Base-by-base conservation (phyloP, 2,797 vertebrate species). In the Periparus ater region DNA sequence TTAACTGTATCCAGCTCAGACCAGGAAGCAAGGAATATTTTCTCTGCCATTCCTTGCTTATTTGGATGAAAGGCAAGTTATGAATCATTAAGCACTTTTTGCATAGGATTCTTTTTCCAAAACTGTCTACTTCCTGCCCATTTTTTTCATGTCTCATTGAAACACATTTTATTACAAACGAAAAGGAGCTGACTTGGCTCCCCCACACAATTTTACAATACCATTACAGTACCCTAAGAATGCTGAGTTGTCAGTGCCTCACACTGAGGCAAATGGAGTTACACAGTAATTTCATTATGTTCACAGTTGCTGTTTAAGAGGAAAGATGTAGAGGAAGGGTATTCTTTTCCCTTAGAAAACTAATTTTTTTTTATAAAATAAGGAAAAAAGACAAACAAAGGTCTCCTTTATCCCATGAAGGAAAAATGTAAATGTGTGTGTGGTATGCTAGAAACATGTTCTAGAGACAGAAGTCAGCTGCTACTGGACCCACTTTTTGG, bases 321-420 rank as follows among this genome's bases (percentile, higher is more conserved):
- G 9, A 5, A 66, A 74, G 32, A 45, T 19, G 10, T 12, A 8
- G 10, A 7, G 4, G 1, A 7, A 51, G 3, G 8, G 3, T 55
- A 55, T 38, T 42, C 11, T 55, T 65, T 13, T 51, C 22, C 29
- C 29, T 42, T 10, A 36, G 19, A 68, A 68, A 68, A 42, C 3
- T 2, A 2, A 4, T 23, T 10, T 44, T 50, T 62, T 38, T 82
- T 17, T 17, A 23, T 36, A 32, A 21, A 60, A 40, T 53, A 40
- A n/a, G 11, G 5, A 10, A 29, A 38, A 26, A 42, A 22, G 11
- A 12, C 4, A 42, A 48, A 17, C 10, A 34, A 29, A 1, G 0
- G 21, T 38, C 18, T 68, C 7, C 4, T 65, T 55, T 54, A 38
- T 30, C 5, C 3, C 4, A 10, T 21, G 7, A 54, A 53, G n/a